phyloP scores from a whole-genome alignment of 2,888 invertebrate species.

The Brachypalpus laphriformis region DNA sequence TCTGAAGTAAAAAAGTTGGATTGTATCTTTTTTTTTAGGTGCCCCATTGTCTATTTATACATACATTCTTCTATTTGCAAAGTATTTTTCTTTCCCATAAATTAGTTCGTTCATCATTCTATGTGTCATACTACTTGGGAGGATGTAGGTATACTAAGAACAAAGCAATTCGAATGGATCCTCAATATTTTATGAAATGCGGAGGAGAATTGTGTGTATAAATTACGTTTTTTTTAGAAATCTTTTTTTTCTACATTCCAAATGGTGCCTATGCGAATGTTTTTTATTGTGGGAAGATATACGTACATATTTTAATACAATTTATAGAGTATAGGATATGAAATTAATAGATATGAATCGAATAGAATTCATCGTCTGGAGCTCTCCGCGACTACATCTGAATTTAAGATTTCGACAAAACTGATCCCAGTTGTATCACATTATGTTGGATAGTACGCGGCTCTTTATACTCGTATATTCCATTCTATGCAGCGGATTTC shows the following conservation, averaged over 20 bases:
- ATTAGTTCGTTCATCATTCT: constrained; percentile 43
- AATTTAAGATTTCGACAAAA: too few species aligned
- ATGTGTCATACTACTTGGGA: constrained; percentile 30
- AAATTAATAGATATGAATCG: too few species aligned
- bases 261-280: background rate
- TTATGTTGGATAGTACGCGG: too few species aligned
- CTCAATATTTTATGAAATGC: constrained; percentile 39
- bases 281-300: background rate
- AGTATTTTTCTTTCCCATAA: constrained; percentile 22
- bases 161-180: constrained; percentile 38
- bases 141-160: constrained; percentile 25
- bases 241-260: constrained; percentile 17
- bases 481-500: too few species aligned
- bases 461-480: too few species aligned
- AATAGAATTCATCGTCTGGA: too few species aligned
- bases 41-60: constrained; percentile 54
- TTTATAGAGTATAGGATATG: background rate
- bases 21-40: constrained; percentile 11
- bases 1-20: constrained; percentile 21
- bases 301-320: background rate
- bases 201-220: constrained; percentile 26
- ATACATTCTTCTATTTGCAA: constrained; percentile 36
- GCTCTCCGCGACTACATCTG: too few species aligned
- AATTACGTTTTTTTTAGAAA: constrained; percentile 17
- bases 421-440: too few species aligned